Conservation (phyloP, 2,113 vertebrate genomes). For the Regulus satrapa region DNA sequence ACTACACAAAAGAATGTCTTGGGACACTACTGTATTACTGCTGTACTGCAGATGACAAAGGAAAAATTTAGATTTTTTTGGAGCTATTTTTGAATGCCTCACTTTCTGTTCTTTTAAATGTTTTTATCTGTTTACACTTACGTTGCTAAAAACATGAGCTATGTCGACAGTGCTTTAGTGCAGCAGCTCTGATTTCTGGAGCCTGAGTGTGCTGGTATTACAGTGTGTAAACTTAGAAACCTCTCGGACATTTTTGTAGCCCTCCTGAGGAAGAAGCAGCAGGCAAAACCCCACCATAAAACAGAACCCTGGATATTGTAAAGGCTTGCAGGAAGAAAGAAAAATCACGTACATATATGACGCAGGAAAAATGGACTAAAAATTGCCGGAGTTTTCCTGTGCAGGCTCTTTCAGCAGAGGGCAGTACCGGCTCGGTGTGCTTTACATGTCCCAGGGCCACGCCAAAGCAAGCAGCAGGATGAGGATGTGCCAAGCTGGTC, state of each 20-base stretch:
- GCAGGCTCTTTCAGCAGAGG: slow-evolving; percentile 19
- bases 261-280: not conserved
- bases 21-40: not conserved
- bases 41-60: not conserved
- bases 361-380: not conserved
- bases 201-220: not conserved
- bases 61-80: not conserved
- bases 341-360: not conserved
- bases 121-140: not conserved
- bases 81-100: not conserved
- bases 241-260: not conserved
- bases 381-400: not conserved
- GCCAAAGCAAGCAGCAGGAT: not conserved
- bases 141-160: not conserved
- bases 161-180: not conserved
- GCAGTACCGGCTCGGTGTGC: not conserved
- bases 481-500: not conserved
- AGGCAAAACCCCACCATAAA: not conserved
- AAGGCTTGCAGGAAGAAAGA: not conserved
- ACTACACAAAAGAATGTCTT: not conserved
- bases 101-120: not conserved
- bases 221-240: not conserved
- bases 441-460: rapidly evolving
- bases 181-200: not conserved
- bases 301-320: not conserved